Base-by-base conservation (phyloP, 2,888 invertebrate genomes). In the Epinotia bilunana region DNA sequence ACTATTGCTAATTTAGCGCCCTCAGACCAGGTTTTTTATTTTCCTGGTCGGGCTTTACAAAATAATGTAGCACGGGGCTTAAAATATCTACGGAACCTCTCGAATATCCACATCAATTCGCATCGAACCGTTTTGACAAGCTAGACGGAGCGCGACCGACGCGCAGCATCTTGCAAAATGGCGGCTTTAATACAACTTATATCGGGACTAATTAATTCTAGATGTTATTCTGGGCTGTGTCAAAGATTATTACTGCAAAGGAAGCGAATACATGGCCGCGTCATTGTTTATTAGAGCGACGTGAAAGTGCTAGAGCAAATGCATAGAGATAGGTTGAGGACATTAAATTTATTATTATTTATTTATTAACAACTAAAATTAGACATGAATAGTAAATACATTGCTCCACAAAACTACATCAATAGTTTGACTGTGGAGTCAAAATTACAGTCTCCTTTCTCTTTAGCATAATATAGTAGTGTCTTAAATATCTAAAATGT, bases 151-250 rank as follows among this genome's bases (percentile, higher is more conserved):
- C 61, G 61, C 13, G n/a, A 67, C 61, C 20, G 43, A 13, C 33
- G 72, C 67, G 73, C 67, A 62, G 69, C 74, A 74, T 74, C n/a
- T 74, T 69, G 63, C 49, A 70, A 71, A 63, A 74, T 67, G 60
- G 73, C 73, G 43, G 68, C 62, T 33, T 70, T 53, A 70, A 70
- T 68, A 57, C 68, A 73, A 58, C 57, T 73, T 73, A 73, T 68
- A 73, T 73, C 55, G 62, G 73, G 73, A 68, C 68, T 73, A 70
- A 74, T 74, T 74, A 69, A 74, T 74, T 57, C 60, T 20, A 28
- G 33, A 55, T 11, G 63, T 61, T 69, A 74, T 67, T 69, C 62
- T 46, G 49, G n/a, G 55, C 12, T 13, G 39, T 33, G 63, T 43
- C 57, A 28, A 23, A 72, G 67, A 33, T 61, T 68, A 55, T 68